Conservation (phyloP, 2,888 invertebrate genomes). For the Melanostoma mellinum region DNA sequence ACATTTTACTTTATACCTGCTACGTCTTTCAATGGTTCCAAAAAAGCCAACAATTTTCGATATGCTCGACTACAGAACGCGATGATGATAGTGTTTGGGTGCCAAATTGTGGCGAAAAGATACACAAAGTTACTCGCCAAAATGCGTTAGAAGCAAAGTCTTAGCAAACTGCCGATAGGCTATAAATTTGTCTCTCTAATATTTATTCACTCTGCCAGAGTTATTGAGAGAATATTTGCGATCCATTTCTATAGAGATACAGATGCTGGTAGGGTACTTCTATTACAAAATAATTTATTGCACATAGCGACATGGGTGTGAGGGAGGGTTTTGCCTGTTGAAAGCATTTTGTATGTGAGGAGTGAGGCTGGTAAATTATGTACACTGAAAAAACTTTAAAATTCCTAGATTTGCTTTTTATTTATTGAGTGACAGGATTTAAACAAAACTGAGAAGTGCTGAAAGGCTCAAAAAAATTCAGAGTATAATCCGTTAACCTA, state of each 20-base stretch:
- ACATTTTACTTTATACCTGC: background rate
- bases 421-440: too few relatives aligned
- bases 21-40: background rate
- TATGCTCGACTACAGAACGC: background rate
- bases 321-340: slow-evolving; percentile 18
- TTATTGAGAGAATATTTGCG: slow-evolving; percentile 64
- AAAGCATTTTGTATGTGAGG: slow-evolving; percentile 38
- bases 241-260: slow-evolving; percentile 44
- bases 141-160: slow-evolving; percentile 55
- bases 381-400: slow-evolving; percentile 36
- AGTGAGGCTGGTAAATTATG: slow-evolving; percentile 47
- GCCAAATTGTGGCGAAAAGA: slow-evolving; percentile 48
- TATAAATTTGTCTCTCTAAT: slow-evolving; percentile 59
- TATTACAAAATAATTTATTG: slow-evolving; percentile 52
- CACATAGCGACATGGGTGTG: background rate
- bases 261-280: slow-evolving; percentile 28
- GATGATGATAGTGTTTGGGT: slow-evolving; percentile 24
- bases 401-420: too few relatives aligned
- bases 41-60: slow-evolving; percentile 40
- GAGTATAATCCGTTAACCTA: too few relatives aligned
- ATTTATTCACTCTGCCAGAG: slow-evolving; percentile 56
- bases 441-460: too few relatives aligned
- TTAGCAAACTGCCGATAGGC: slow-evolving; percentile 66
- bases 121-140: slow-evolving; percentile 35
- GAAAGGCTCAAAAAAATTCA: too few relatives aligned